Evolutionary conservation across 2,113 vertebrate genomes (phyloP), one percentile per base, ranked within the genome.

Genomic region (Fregetta grallaria): DNA sequence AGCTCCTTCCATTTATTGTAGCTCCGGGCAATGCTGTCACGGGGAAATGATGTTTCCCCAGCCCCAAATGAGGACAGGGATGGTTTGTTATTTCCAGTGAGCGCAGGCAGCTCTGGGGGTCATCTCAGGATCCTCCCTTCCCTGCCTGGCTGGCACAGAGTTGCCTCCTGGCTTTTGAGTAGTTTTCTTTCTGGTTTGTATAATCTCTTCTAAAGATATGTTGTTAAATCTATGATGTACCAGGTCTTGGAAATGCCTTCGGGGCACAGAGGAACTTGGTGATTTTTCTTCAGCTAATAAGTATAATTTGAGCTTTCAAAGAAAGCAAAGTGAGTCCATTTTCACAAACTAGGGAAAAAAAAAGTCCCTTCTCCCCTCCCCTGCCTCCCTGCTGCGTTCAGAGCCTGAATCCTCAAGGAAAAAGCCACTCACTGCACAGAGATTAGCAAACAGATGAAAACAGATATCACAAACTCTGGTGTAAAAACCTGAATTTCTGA

Each of bases 21-120:
- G 25, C 40, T 52, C 0, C 0, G 29, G 42, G 40, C 9, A 59
- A 13, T 0, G 5, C n/a, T 63, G 20, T 5, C 49, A 44, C 2
- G 3, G 52, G 47, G 45, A 83, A 71, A 21, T 19, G 12, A 34
- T 47, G 8, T 21, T 84, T 76, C 26, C 44, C 29, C 15, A 18
- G 50, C 50, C 55, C n/a, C 38, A 9, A 1, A 9, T 9, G n/a
- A 65, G n/a, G 8, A 2, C 42, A 77, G 55, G 47, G 49, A 13
- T 49, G 44, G 10, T 45, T 78, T 50, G 56, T 81, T 36, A 30
- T 38, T 36, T 21, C n/a, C 70, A 55, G n/a, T 13, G 76, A 65
- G 47, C n/a, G 61, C n/a, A 68, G 55, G 19, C 63, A 92, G 30
- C 44, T n/a, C 42, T 73, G 34, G 0, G 1, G 47, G 25, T 27